Base-by-base conservation (phyloP, 2,113 vertebrate genomes). In the Oncorhynchus tshawytscha region DNA sequence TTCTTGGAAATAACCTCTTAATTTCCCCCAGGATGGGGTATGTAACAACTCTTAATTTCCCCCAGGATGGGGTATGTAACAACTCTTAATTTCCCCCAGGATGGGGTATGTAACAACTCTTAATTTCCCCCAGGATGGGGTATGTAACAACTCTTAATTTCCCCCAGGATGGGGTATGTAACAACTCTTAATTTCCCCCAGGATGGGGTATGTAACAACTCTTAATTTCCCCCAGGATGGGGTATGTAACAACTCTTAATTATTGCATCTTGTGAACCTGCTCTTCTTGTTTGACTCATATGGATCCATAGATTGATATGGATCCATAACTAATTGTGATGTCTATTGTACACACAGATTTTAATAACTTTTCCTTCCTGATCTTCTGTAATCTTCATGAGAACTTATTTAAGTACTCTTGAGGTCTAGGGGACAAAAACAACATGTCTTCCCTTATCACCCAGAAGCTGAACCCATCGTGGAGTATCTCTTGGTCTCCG, bases 401-500 rank as follows among this genome's bases (percentile, higher is more conserved):
- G 82, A 85, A 80, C 49, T 87, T 75, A 86, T 87, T 76, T 85
- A 83, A 87, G 59, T 79, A 68, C 75, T 87, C 74, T 87, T 72
- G 59, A 78, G 74, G 79, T 78, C 49, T 66, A 71, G 65, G 80
- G 60, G 60, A 78, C 70, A 64, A 85, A 83, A 79, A 78, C 70
- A 68, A 67, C 57, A 70, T 88, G 70, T 88, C 73, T 88, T 72
- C 81, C 77, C 82, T 84, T 91, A 78, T 89, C 81, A 81, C 81
- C 81, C 93, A 98, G 97, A 97, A 92, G 91, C 93, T 3, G 95
- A 98, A 90, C 96, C 96, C 0, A 95, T 96, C 91, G 94, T 98
- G 76, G 94, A 96, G 91, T 92, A 95, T 87, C 94, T 99, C 74
- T 85, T 93, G 76, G 94, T 96, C 85, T 97, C 95, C 60, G 91